Conservation (phyloP, 2,888 invertebrate genomes). For the Minunthozetes semirufus region DNA sequence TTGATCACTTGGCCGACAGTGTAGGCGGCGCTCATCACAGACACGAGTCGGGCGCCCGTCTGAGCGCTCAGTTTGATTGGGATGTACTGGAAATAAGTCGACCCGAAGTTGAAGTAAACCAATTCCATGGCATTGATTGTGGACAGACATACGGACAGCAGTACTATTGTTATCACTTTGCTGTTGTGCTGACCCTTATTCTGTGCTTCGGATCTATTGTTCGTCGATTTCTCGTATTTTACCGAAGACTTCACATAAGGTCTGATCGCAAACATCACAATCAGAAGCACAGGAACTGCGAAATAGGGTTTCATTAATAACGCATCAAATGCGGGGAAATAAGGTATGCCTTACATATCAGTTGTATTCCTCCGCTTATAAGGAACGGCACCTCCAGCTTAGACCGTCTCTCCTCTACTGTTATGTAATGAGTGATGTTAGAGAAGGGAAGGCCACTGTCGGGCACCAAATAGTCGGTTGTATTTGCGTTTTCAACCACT, state of each 20-base stretch:
- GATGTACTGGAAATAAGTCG: constrained; percentile 20
- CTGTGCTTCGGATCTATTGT: no score
- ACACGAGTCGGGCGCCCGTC: background rate
- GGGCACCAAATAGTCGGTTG: no score
- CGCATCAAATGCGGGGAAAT: no score
- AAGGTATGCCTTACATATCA: constrained; percentile 5
- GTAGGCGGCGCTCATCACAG: background rate
- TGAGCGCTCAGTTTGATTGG: background rate
- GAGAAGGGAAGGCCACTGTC: no score
- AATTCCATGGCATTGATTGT: background rate
- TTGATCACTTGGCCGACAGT: constrained; percentile 9
- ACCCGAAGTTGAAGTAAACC: background rate
- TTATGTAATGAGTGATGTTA: background rate
- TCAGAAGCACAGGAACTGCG: no score
- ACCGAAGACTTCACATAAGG: no score
- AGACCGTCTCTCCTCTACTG: background rate
- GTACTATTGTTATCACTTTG: no score
- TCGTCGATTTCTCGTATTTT: no score
- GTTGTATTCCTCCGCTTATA: background rate
- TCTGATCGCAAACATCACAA: no score
- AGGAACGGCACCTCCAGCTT: background rate
- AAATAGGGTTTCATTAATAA: no score
- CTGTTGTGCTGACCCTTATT: no score
- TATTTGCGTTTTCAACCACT: no score
- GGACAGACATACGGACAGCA: background rate